Evolutionary conservation across 2,888 invertebrate genomes (phyloP), one percentile per base, ranked within the genome.

Genomic region (Schizaphis graminum): DNA sequence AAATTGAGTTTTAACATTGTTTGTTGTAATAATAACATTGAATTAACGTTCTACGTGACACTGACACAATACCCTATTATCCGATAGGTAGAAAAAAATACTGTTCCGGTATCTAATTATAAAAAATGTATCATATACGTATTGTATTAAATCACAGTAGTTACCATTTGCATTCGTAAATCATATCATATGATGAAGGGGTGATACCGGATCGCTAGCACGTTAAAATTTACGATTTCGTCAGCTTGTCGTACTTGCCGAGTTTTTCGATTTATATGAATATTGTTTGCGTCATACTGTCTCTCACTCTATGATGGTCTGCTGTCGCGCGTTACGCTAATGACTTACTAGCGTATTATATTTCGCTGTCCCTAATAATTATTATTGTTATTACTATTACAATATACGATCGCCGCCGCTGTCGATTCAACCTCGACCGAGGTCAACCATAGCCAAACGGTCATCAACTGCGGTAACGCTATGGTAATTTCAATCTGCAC

Each of bases 161-260:
- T 41, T 49, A 85, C 28, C 87, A 87, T 92, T 92, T 28, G 41
- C 87, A 87, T 92, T 85, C 85, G 91, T 91, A 91, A 91, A 91
- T 91, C 91, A 91, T 91, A 53, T 86, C 56, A 47, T 91, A n/a
- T 86, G 47, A 44, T 35, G 88, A 77, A 53, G 92, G 88, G 88
- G 88, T 77, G 92, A 89, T 77, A 89, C n/a, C 92, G 77, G 92
- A 93, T 93, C 88, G 92, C 53, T 89, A 77, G 89, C 89, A 89
- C 24, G 56, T 93, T 89, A 24, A 41, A 77, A 93, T 93, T 93
- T 89, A 93, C 92, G 92, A 93, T 93, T 77, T 67, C 92, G 44
- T 92, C 87, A 35, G 26, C 35, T 87, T 67, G 35, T 35, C 53
- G 91, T n/a, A 35, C 57, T 49, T 88, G 49, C 53, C 26, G 67